These are phyloP conservation scores for Bos taurus DNA, from an alignment of 2,113 vertebrate genomes.

Conservation along the genomic window ARS-UCD2.0 NC_037339.1:82611501-82612000, in stretches of 20 bases:
- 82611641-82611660: too few species aligned
- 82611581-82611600: not conserved
- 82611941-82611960: not conserved
- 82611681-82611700: not conserved
- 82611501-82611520: not conserved
- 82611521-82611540: not conserved
- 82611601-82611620: not conserved
- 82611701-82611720: not conserved
- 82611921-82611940: not conserved
- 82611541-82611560: not conserved
- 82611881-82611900: not conserved
- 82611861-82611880: not conserved
- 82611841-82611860: not conserved
- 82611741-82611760: too few species aligned
- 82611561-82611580: not conserved
- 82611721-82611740: too few species aligned
- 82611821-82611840: not conserved
- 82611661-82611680: not conserved
- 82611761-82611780: rapidly evolving
- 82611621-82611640: not conserved
- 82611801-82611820: not conserved
- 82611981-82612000: not conserved
- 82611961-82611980: not conserved
- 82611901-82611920: not conserved
- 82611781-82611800: not conserved